Conservation (phyloP, 2,113 vertebrate species). For the cat (Felis catus) region DNA sequence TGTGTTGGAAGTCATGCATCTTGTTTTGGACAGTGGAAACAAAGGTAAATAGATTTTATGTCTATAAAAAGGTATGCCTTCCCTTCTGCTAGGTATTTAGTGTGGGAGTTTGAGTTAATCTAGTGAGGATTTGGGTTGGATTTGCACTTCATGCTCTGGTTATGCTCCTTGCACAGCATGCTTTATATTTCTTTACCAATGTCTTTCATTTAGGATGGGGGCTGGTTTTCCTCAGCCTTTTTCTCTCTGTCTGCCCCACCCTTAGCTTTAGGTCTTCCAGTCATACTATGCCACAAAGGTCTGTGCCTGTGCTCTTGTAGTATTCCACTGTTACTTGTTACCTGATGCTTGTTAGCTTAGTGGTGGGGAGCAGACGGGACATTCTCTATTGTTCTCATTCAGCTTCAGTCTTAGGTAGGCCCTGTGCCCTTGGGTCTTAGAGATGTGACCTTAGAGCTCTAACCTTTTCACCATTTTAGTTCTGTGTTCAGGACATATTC, state of each 20-base stretch:
- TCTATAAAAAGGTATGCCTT: background rate
- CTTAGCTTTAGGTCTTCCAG: background rate
- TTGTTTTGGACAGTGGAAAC: background rate
- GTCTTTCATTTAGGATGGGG: background rate
- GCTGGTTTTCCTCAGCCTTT: background rate
- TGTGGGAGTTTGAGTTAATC: background rate
- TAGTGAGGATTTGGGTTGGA: background rate
- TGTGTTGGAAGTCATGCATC: background rate
- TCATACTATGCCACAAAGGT: background rate
- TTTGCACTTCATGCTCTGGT: background rate
- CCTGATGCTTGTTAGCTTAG: background rate
- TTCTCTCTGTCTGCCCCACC: background rate
- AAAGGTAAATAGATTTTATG: background rate
- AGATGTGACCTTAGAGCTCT: background rate
- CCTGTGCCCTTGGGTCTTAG: background rate
- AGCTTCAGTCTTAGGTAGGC: background rate
- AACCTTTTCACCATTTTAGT: background rate
- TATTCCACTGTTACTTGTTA: background rate
- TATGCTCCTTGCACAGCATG: background rate
- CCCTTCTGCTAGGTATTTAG: background rate
- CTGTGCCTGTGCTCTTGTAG: background rate
- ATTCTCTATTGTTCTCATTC: background rate
- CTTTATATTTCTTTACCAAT: background rate
- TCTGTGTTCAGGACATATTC: background rate
- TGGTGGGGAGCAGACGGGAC: background rate